Evolutionary conservation across 2,113 vertebrate genomes (phyloP).

Genomic region (Daphoenositta chrysoptera): DNA sequence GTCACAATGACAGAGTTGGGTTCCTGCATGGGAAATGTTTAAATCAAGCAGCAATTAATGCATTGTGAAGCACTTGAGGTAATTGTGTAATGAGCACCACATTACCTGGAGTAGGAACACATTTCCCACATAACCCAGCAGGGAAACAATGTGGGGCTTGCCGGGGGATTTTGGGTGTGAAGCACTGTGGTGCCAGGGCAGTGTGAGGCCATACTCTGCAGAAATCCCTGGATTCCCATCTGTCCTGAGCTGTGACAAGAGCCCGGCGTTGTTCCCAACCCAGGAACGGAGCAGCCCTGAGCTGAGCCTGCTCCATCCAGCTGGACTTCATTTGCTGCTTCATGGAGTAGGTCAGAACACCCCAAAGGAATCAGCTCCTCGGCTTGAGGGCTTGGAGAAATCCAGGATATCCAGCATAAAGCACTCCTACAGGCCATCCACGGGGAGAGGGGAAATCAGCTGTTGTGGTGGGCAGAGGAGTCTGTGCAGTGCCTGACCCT

Average conservation of each 20-base stretch:
- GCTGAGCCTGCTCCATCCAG: constrained; percentile 64
- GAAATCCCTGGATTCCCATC: constrained; percentile 61
- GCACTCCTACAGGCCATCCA: constrained; percentile 37
- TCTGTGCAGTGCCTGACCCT: background rate
- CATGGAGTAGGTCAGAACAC: constrained; percentile 66
- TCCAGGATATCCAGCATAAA: background rate
- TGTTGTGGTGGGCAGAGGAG: background rate
- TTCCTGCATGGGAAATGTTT: constrained; percentile 55
- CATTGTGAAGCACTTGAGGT: constrained; percentile 24
- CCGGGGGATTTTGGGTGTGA: constrained; percentile 55
- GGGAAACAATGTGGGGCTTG: background rate
- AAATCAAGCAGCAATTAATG: constrained; percentile 68
- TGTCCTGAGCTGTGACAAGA: constrained; percentile 36
- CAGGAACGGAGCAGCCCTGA: constrained; percentile 56
- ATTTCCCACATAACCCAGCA: constrained; percentile 22
- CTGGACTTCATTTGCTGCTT: constrained; percentile 60
- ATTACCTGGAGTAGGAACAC: constrained; percentile 58
- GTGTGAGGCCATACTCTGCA: constrained; percentile 49
- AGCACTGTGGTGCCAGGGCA: background rate
- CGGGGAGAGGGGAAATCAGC: background rate
- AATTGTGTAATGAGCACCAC: constrained; percentile 51
- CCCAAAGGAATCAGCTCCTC: constrained; percentile 70
- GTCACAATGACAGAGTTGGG: constrained; percentile 28
- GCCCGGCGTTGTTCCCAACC: constrained; percentile 54
- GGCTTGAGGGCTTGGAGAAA: constrained; percentile 7